A percentile compares a stretch with the other conserved stretches of the same genome.
These are phyloP conservation scores for Fissipunctia ypsillon DNA, from an alignment of 2,888 invertebrate genomes.

Conservation along the genomic window DNA sequence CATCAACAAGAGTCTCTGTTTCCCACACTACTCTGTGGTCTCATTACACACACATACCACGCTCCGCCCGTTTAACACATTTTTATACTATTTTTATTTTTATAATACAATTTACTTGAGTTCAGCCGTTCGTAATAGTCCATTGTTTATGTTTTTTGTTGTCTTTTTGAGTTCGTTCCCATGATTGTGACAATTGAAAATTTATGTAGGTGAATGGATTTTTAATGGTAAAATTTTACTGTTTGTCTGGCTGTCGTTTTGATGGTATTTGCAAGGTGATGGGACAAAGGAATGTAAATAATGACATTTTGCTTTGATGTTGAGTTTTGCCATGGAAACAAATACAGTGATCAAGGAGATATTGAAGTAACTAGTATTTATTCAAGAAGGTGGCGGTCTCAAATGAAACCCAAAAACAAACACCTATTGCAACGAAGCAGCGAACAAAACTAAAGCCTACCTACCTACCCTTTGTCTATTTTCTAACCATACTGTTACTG, in stretches of 20 bases:
- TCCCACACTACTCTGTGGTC: slow-evolving; percentile 45
- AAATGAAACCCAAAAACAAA: neutral
- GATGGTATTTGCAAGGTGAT: neutral
- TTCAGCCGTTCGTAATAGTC: slow-evolving; percentile 59
- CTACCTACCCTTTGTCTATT: neutral
- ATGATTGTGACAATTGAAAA: slow-evolving; percentile 48
- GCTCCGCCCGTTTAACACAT: slow-evolving; percentile 69
- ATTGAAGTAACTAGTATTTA: neutral
- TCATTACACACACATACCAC: slow-evolving; percentile 58
- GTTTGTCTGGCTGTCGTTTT: neutral
- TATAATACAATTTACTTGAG: slow-evolving; percentile 69
- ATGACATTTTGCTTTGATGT: neutral
- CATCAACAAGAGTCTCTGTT: slow-evolving; percentile 8
- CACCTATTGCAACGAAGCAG: too few relatives aligned
- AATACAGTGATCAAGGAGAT: neutral
- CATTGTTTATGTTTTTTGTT: slow-evolving; percentile 60
- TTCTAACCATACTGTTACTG: neutral
- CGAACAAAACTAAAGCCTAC: neutral
- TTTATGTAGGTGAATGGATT: slow-evolving; percentile 35
- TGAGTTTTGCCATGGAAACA: neutral
- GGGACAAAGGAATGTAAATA: neutral
- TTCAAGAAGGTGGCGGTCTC: neutral
- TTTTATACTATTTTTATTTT: slow-evolving; percentile 70
- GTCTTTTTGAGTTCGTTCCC: slow-evolving; percentile 52
- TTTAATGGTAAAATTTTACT: slow-evolving; percentile 38